A percentile compares a stretch with the other conserved stretches of the same genome.
phyloP scores from a whole-genome alignment of 2,797 vertebrate species.

The Acrossocheilus fasciatus region DNA sequence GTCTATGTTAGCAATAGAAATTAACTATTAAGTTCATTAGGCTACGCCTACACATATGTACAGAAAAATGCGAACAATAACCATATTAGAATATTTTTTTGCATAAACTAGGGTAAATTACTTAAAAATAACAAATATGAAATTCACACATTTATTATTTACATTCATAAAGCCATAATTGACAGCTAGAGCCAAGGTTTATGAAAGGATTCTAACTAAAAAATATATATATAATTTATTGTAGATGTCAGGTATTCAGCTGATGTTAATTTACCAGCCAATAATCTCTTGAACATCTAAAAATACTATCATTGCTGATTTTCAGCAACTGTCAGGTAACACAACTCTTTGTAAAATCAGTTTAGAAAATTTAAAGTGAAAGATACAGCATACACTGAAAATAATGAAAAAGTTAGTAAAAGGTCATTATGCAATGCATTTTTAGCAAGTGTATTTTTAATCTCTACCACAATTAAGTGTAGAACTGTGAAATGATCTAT shows the following conservation, averaged over 20 bases:
- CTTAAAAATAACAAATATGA: neutral
- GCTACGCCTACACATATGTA: neutral
- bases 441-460: neutral
- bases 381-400: neutral
- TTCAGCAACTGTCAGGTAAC: neutral
- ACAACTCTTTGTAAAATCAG: too few relatives aligned
- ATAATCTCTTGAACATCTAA: neutral
- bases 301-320: conserved; percentile 1
- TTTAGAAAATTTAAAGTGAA: neutral
- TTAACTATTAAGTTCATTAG: neutral
- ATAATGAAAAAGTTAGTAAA: neutral
- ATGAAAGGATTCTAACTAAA: neutral
- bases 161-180: neutral
- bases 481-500: neutral
- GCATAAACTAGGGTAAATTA: neutral
- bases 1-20: neutral
- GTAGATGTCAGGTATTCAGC: neutral
- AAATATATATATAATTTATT: neutral
- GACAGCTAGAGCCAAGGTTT: neutral
- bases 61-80: neutral
- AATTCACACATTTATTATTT: conserved; percentile 22
- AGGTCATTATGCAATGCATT: neutral
- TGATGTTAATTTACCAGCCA: neutral
- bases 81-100: neutral
- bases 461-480: neutral